Percentiles rank a stretch among this genome's conserved stretches.
phyloP scores from a whole-genome alignment of 1,140 invertebrate species.

The Dendroctonus valens region DNA sequence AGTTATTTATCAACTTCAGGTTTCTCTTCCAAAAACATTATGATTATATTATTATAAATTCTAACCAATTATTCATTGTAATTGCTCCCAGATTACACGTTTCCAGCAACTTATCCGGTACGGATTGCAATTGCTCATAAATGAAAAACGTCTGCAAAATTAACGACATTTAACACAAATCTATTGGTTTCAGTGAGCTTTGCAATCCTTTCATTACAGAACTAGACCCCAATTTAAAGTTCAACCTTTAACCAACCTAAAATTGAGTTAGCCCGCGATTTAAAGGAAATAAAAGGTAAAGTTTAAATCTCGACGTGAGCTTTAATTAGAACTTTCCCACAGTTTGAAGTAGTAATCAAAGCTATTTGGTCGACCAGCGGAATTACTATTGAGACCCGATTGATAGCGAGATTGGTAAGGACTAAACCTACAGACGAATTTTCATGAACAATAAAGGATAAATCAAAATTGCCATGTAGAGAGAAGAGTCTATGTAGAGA shows the following conservation, averaged over 20 bases:
- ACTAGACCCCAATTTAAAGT: slow-evolving; percentile 9
- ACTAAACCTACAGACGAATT: no score
- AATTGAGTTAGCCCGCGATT: slow-evolving; percentile 20
- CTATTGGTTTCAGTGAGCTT: neutral
- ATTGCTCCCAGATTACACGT: no score
- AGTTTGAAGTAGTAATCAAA: slow-evolving; percentile 20
- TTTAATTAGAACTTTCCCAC: slow-evolving; percentile 19
- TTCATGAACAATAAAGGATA: no score
- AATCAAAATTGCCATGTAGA: no score
- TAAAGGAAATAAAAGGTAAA: slow-evolving; percentile 22
- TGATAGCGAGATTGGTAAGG: no score
- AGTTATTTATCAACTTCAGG: no score
- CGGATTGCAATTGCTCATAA: neutral
- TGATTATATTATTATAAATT: no score
- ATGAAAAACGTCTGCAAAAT: neutral
- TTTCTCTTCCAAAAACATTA: no score
- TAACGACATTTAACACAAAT: neutral
- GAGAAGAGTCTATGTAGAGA: no score
- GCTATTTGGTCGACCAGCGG: neutral
- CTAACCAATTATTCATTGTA: no score
- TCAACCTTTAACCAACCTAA: slow-evolving; percentile 14
- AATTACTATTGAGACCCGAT: no score
- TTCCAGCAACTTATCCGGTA: no score
- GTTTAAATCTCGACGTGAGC: slow-evolving; percentile 17
- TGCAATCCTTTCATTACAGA: slow-evolving; percentile 15